Conservation (phyloP, 2,113 vertebrate genomes). For the Haliaeetus leucogaster region DNA sequence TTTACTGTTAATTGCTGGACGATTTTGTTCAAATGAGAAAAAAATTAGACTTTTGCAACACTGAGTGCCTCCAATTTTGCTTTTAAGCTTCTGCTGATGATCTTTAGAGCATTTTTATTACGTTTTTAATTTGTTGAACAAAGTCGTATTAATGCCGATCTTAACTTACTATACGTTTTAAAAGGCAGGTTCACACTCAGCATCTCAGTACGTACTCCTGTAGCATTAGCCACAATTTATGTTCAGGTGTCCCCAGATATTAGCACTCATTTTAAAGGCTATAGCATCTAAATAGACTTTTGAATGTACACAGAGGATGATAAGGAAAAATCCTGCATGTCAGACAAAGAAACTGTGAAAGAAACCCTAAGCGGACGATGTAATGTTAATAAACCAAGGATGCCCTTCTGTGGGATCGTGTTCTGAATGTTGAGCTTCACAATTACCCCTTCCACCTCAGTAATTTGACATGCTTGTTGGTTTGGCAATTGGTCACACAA, state of each 20-base stretch:
- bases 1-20: slow-evolving; percentile 1
- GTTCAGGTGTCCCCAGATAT: neutral
- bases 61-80: neutral
- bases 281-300: neutral
- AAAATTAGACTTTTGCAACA: neutral
- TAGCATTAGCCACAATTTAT: neutral
- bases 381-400: neutral
- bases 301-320: neutral
- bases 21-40: slow-evolving; percentile 30
- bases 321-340: neutral
- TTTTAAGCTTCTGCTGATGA: neutral
- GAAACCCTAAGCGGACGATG: neutral
- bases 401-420: neutral
- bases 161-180: neutral
- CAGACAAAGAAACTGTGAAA: neutral
- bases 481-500: slow-evolving; percentile 46
- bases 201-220: neutral
- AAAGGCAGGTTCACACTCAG: neutral
- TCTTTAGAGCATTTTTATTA: neutral
- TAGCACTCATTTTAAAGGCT: neutral
- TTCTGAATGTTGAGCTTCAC: neutral
- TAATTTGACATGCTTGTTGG: slow-evolving; percentile 22
- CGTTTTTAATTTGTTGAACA: neutral
- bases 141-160: neutral
- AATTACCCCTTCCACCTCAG: neutral